Conservation (phyloP, 2,797 vertebrate genomes). For the Macropodus opercularis region DNA sequence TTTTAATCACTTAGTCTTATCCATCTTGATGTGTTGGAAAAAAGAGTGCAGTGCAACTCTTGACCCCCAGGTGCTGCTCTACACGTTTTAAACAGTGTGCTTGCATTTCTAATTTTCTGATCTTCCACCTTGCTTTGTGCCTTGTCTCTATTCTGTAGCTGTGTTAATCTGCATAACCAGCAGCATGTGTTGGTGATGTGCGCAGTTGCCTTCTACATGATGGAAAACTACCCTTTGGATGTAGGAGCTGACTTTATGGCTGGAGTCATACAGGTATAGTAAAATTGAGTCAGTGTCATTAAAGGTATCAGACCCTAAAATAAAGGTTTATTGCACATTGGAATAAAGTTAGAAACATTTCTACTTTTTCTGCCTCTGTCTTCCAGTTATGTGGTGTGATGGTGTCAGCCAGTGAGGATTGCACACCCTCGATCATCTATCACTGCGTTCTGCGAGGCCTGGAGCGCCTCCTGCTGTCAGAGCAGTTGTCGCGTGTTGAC, state of each 20-base stretch:
- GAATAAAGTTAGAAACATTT: neutral
- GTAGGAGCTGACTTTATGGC: slow-evolving; percentile 96
- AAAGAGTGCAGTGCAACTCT: neutral
- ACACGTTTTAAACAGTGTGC: slow-evolving; percentile 12
- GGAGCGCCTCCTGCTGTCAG: slow-evolving; percentile 94
- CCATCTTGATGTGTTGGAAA: slow-evolving; percentile 18
- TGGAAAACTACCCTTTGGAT: slow-evolving; percentile 97
- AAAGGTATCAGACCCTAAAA: neutral
- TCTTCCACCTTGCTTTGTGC: neutral
- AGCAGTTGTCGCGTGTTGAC: slow-evolving; percentile 93
- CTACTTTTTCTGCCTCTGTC: neutral
- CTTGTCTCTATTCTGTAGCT: slow-evolving; percentile 77
- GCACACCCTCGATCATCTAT: slow-evolving; percentile 93
- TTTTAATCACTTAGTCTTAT: slow-evolving; percentile 25
- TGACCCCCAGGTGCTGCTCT: slow-evolving; percentile 32
- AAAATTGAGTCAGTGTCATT: no score
- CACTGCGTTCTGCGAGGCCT: slow-evolving; percentile 95
- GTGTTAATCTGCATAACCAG: slow-evolving; percentile 94
- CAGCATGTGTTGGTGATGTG: slow-evolving; percentile 98
- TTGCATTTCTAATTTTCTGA: neutral
- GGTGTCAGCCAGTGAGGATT: slow-evolving; percentile 94
- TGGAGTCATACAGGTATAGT: slow-evolving; percentile 91
- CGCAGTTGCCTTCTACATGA: slow-evolving; percentile 97
- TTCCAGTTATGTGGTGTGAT: slow-evolving; percentile 92
- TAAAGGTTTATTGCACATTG: neutral